Conservation (phyloP, 2,797 vertebrate genomes). For the Australoheros facetus region DNA sequence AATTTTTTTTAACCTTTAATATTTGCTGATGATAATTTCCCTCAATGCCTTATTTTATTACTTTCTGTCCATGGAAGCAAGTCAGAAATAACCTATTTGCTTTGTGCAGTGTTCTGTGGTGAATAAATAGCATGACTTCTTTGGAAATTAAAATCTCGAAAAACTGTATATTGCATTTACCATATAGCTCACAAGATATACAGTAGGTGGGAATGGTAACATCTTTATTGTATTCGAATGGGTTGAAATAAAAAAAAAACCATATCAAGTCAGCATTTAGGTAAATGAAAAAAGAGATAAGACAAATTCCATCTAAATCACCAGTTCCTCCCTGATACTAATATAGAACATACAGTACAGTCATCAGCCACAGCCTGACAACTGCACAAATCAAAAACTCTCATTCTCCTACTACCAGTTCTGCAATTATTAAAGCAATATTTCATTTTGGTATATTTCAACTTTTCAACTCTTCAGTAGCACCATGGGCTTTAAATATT, state of each 20-base stretch:
- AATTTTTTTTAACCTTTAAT: constrained; percentile 41
- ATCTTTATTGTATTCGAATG: neutral
- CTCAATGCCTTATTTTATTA: constrained; percentile 59
- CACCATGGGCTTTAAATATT: constrained; percentile 1
- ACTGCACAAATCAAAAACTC: constrained; percentile 46
- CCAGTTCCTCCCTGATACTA: constrained; percentile 8
- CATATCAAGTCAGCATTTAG: constrained; percentile 1
- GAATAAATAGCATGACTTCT: constrained; percentile 40
- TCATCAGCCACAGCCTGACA: constrained; percentile 28
- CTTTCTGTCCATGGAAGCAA: constrained; percentile 50
- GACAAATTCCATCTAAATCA: neutral
- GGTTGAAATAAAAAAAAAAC: neutral
- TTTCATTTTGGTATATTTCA: constrained; percentile 54
- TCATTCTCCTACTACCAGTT: constrained; percentile 14
- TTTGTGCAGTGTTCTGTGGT: constrained; percentile 15
- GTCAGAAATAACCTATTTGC: constrained; percentile 44
- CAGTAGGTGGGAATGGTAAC: neutral
- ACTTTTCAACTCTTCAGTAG: constrained; percentile 19
- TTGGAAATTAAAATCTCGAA: constrained; percentile 48
- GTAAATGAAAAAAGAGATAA: neutral
- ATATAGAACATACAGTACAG: neutral
- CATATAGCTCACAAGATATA: neutral
- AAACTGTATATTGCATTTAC: constrained; percentile 33
- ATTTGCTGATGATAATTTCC: constrained; percentile 61
- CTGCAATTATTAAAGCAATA: constrained; percentile 56